Evolutionary conservation across 2,888 invertebrate species (phyloP).

Genomic region (Spodoptera exigua): DNA sequence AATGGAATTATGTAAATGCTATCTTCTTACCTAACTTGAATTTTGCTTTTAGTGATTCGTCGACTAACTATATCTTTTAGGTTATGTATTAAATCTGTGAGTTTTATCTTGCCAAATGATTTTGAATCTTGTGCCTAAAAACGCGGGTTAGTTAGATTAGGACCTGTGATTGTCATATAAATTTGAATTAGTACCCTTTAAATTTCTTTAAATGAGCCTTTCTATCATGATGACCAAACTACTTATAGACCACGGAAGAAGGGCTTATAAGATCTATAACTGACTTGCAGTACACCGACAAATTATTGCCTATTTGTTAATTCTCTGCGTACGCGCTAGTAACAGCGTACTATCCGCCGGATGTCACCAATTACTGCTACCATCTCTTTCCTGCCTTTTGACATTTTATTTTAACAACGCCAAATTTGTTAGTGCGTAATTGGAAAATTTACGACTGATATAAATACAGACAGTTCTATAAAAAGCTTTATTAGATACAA

Average conservation of each 20-base stretch:
- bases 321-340: conserved; percentile 56
- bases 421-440: conserved; percentile 45
- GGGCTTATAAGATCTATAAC: conserved; percentile 11
- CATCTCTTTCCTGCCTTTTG: conserved; percentile 59
- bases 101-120: too few species aligned
- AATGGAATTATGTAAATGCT: too few species aligned
- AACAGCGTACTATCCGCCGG: conserved; percentile 54
- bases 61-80: background rate
- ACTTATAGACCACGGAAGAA: too few species aligned
- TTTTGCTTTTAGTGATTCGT: too few species aligned
- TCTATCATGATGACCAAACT: too few species aligned
- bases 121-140: too few species aligned
- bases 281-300: conserved; percentile 37
- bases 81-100: background rate
- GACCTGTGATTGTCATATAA: too few species aligned
- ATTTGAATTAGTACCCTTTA: too few species aligned
- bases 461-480: conserved; percentile 33
- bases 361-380: conserved; percentile 56
- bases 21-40: too few species aligned
- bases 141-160: too few species aligned
- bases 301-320: conserved; percentile 61
- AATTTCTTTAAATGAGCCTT: too few species aligned
- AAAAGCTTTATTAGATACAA: conserved; percentile 5
- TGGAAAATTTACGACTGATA: conserved; percentile 47
- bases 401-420: conserved; percentile 57